Percentiles rank a stretch among this genome's conserved stretches.
These are phyloP conservation scores for Selenia dentaria DNA, from an alignment of 2,888 invertebrate species.

Conservation along the genomic window DNA sequence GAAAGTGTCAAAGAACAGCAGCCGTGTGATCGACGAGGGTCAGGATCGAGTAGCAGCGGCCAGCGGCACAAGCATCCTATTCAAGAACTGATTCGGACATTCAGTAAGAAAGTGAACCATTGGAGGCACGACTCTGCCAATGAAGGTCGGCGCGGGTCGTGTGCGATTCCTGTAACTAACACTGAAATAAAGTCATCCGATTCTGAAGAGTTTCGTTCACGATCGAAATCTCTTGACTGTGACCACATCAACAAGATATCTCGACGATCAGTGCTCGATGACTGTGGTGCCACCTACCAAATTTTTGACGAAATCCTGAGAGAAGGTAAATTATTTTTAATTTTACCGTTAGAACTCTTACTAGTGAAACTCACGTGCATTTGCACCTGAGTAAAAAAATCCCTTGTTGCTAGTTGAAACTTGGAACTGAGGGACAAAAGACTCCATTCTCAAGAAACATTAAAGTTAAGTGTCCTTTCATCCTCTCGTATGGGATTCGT, in stretches of 20 bases:
- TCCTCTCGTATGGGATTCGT: too few species aligned
- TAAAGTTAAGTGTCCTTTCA: too few species aligned
- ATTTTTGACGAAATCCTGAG: slow-evolving; percentile 91
- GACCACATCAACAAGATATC: slow-evolving; percentile 69
- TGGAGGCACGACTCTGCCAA: slow-evolving; percentile 85
- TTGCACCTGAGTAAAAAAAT: too few species aligned
- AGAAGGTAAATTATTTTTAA: slow-evolving; percentile 61
- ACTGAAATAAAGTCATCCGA: slow-evolving; percentile 68
- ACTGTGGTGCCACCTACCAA: slow-evolving; percentile 92
- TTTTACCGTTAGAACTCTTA: too few species aligned
- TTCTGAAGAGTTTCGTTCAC: slow-evolving; percentile 88
- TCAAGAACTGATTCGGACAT: slow-evolving; percentile 90
- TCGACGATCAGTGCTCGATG: slow-evolving; percentile 83
- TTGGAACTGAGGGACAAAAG: too few species aligned
- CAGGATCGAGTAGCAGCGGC: slow-evolving; percentile 62
- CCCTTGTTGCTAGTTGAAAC: too few species aligned
- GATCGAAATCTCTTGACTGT: slow-evolving; percentile 91
- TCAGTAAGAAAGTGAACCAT: slow-evolving; percentile 90
- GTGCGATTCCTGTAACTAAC: slow-evolving; percentile 73
- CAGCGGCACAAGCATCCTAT: slow-evolving; percentile 87
- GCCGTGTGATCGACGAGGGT: slow-evolving; percentile 60
- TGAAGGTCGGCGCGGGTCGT: slow-evolving; percentile 76
- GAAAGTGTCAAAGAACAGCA: slow-evolving; percentile 46
- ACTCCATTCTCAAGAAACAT: too few species aligned
- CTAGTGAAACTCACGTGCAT: too few species aligned